phyloP scores from a whole-genome alignment of 2,113 vertebrate genomes.

The Papio anubis region DNA sequence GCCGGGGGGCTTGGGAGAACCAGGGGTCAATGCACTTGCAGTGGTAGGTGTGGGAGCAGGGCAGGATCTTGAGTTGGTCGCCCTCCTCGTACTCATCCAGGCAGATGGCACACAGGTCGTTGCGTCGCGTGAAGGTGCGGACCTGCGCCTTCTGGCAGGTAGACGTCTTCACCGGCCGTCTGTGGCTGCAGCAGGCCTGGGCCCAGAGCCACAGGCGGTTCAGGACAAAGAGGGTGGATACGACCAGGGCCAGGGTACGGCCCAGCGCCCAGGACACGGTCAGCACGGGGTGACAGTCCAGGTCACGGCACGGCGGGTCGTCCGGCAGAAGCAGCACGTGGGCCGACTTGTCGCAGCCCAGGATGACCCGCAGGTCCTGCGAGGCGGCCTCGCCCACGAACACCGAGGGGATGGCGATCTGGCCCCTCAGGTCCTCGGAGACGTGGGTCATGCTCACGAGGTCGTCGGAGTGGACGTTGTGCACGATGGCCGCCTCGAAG shows the following conservation, averaged over 20 bases:
- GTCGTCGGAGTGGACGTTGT: conserved; percentile 86
- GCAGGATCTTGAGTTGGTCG: conserved; percentile 68
- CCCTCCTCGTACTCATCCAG: conserved; percentile 72
- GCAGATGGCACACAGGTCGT: conserved; percentile 79
- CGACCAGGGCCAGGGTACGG: not conserved
- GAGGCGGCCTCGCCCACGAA: conserved; percentile 80
- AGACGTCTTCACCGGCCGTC: accelerated
- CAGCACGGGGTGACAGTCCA: not conserved
- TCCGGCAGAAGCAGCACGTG: conserved; percentile 78
- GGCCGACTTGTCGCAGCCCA: conserved; percentile 30
- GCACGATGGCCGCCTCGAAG: conserved; percentile 83
- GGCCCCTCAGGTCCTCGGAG: conserved; percentile 80
- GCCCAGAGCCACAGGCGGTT: not conserved
- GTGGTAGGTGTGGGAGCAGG: conserved; percentile 84
- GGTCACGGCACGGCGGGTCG: not conserved
- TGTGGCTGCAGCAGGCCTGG: not conserved
- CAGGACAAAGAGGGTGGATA: accelerated
- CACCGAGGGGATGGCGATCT: conserved; percentile 87
- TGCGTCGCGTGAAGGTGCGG: conserved; percentile 5
- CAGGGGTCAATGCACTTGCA: conserved; percentile 86
- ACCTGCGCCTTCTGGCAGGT: not conserved
- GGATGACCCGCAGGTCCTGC: conserved; percentile 42
- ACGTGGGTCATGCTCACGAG: conserved; percentile 85
- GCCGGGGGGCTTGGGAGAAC: conserved; percentile 82
- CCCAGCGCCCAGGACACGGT: not conserved